Percentiles rank a stretch among this genome's conserved stretches.
Conservation (phyloP, 1,140 invertebrate species). For the Pogonomyrmex barbatus region DNA sequence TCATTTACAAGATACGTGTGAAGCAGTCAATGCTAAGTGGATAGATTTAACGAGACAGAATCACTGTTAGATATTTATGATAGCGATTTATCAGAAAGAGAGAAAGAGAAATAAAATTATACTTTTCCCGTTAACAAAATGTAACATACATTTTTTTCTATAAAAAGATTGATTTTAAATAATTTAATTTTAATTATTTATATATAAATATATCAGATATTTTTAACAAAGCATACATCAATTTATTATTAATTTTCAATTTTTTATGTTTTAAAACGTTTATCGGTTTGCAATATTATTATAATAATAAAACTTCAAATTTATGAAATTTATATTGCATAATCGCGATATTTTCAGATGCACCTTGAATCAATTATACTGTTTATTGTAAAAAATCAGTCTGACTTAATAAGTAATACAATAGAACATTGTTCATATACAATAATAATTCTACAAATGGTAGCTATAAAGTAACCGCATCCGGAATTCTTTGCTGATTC, state of each 20-base stretch:
- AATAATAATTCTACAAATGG: not conserved
- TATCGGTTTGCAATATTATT: not conserved
- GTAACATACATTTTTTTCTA: not conserved
- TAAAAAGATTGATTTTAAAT: not conserved
- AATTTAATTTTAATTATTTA: not conserved
- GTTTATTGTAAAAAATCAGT: not conserved
- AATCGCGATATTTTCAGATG: not conserved
- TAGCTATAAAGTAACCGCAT: not conserved
- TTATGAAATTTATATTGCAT: not conserved
- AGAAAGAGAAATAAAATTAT: not conserved
- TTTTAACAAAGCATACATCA: not conserved
- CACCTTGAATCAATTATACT: not conserved
- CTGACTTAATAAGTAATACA: not conserved
- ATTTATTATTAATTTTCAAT: not conserved
- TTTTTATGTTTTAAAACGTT: not conserved
- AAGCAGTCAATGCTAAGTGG: not conserved
- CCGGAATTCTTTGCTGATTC: not conserved
- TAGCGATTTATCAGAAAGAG: not conserved
- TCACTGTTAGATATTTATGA: not conserved
- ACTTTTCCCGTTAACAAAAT: not conserved
- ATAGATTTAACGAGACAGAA: not conserved
- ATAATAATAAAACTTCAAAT: not conserved
- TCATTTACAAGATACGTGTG: not conserved
- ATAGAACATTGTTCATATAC: not conserved
- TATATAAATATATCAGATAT: not conserved